A percentile compares a stretch with the other conserved stretches of the same genome.
phyloP scores from a whole-genome alignment of 1,140 invertebrate genomes.

The Mercenaria mercenaria region DNA sequence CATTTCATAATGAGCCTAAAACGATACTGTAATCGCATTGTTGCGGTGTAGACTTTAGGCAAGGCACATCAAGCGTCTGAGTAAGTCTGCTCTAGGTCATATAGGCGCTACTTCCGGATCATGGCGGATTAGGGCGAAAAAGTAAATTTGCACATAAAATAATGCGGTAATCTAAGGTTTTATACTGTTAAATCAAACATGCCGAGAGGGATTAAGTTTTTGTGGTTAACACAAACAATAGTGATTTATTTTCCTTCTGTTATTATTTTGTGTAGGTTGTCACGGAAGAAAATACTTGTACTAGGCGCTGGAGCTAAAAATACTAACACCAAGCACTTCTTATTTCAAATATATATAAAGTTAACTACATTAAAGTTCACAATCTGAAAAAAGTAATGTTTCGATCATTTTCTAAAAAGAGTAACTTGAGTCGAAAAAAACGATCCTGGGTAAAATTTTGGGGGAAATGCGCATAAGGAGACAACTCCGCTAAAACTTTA shows the following conservation, averaged over 20 bases:
- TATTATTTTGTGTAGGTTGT: background rate
- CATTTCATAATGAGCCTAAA: slow-evolving; percentile 7
- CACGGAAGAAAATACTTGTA: background rate
- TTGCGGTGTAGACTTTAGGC: slow-evolving; percentile 18
- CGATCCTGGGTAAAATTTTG: too few relatives aligned
- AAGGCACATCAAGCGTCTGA: background rate
- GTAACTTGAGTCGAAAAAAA: too few relatives aligned
- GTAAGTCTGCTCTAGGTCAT: slow-evolving; percentile 17
- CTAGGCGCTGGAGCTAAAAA: too few relatives aligned
- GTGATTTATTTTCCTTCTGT: background rate
- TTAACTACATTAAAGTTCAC: too few relatives aligned
- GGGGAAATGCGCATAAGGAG: too few relatives aligned
- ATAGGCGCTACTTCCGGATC: slow-evolving; percentile 44
- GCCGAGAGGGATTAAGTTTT: background rate
- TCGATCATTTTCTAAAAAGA: too few relatives aligned
- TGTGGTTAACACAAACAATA: background rate
- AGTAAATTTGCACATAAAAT: slow-evolving; percentile 3
- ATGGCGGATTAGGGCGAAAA: background rate
- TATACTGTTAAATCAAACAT: background rate
- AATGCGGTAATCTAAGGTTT: background rate
- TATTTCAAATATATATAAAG: too few relatives aligned
- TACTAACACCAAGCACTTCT: too few relatives aligned
- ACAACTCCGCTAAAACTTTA: too few relatives aligned
- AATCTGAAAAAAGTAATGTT: too few relatives aligned
- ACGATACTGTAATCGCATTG: slow-evolving; percentile 33